These are phyloP conservation scores for Cryptus viduatorius DNA, from an alignment of 2,888 invertebrate genomes.

Conservation along the genomic window DNA sequence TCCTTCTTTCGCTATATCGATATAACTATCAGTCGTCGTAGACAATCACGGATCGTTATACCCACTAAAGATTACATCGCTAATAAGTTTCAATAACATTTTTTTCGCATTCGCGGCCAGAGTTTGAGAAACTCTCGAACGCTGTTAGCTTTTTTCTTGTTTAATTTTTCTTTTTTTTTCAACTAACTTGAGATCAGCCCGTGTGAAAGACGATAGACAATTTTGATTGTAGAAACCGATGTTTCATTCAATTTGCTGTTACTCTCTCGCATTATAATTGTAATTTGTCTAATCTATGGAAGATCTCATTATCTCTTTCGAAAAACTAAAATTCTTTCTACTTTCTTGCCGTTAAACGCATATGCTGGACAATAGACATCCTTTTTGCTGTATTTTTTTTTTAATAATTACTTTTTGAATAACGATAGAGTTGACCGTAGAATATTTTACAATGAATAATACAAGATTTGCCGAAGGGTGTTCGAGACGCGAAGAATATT, in stretches of 20 bases:
- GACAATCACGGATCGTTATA: slow-evolving; percentile 58
- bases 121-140: slow-evolving; percentile 59
- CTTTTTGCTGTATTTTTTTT: slow-evolving; percentile 35
- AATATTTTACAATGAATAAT: slow-evolving; percentile 68
- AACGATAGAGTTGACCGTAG: slow-evolving; percentile 53
- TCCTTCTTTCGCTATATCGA: slow-evolving; percentile 56
- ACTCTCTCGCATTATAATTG: slow-evolving; percentile 34
- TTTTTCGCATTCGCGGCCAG: slow-evolving; percentile 34
- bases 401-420: slow-evolving; percentile 63
- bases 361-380: slow-evolving; percentile 54
- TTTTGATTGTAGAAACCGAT: slow-evolving; percentile 49
- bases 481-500: slow-evolving; percentile 33
- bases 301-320: slow-evolving; percentile 64
- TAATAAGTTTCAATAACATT: slow-evolving; percentile 49
- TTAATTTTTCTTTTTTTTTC: slow-evolving; percentile 33
- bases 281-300: slow-evolving; percentile 66
- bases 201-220: slow-evolving; percentile 48
- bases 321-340: slow-evolving; percentile 53
- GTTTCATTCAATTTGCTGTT: slow-evolving; percentile 42
- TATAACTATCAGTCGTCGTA: slow-evolving; percentile 66
- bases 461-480: slow-evolving; percentile 57
- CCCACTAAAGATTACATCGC: slow-evolving; percentile 55
- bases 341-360: slow-evolving; percentile 44
- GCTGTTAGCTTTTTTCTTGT: slow-evolving; percentile 37
- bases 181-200: slow-evolving; percentile 45